phyloP scores from a whole-genome alignment of 1,140 invertebrate genomes.

The Drosophila watanabei region DNA sequence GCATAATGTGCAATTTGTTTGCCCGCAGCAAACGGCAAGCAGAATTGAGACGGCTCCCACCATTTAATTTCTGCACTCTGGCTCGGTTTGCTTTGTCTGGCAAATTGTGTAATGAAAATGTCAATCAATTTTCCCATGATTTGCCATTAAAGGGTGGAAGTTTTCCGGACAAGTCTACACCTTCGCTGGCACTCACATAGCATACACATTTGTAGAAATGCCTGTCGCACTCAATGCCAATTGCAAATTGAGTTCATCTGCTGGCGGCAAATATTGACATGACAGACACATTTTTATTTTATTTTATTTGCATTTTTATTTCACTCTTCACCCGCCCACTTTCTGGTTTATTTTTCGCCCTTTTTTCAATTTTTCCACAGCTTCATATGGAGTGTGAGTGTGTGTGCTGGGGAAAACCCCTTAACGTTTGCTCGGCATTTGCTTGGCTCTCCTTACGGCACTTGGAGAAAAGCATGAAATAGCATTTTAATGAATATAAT shows the following conservation, averaged over 20 bases:
- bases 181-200: constrained; percentile 25
- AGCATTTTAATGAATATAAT: not conserved
- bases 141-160: constrained; percentile 60
- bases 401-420: constrained; percentile 40
- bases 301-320: constrained; percentile 85
- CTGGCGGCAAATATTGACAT: constrained; percentile 84
- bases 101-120: constrained; percentile 84
- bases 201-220: constrained; percentile 18
- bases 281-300: constrained; percentile 84
- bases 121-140: constrained; percentile 84
- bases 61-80: constrained; percentile 31
- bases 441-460: constrained; percentile 42
- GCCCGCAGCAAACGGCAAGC: constrained; percentile 38
- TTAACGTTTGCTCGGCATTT: constrained; percentile 54
- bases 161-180: constrained; percentile 47
- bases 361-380: constrained; percentile 52
- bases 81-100: constrained; percentile 70
- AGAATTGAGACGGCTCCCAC: constrained; percentile 32
- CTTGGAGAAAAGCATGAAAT: not conserved
- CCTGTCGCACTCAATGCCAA: constrained; percentile 77
- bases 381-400: constrained; percentile 45
- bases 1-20: constrained; percentile 78
- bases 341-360: constrained; percentile 33
- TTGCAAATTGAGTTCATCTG: constrained; percentile 84
- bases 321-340: constrained; percentile 52